phyloP scores from a whole-genome alignment of 2,888 invertebrate genomes.

The Clanis bilineata region DNA sequence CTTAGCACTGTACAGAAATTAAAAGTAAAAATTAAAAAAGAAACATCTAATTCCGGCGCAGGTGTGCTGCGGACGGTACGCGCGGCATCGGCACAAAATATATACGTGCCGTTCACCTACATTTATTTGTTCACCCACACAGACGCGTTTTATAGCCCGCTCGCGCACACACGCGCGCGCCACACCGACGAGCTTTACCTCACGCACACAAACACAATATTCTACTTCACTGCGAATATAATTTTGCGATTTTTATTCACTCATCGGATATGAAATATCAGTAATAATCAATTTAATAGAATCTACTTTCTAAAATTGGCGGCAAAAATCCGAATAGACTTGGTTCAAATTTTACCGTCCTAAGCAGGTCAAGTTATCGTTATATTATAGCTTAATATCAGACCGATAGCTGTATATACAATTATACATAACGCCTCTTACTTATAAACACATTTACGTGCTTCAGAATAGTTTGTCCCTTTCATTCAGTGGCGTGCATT shows the following conservation, averaged over 20 bases:
- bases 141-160: slow-evolving; percentile 60
- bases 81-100: slow-evolving; percentile 51
- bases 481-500: too few species aligned
- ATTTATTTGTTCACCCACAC: slow-evolving; percentile 78
- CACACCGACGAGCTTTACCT: slow-evolving; percentile 38
- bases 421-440: too few species aligned
- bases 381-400: too few species aligned
- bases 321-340: too few species aligned
- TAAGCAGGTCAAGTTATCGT: too few species aligned
- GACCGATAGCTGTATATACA: too few species aligned
- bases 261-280: not conserved
- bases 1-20: not conserved
- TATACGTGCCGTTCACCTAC: slow-evolving; percentile 76
- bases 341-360: too few species aligned
- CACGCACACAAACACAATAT: slow-evolving; percentile 39
- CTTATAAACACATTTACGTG: too few species aligned
- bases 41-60: slow-evolving; percentile 18
- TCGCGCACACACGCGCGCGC: slow-evolving; percentile 45
- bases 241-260: slow-evolving; percentile 42
- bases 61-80: slow-evolving; percentile 40
- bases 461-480: too few species aligned
- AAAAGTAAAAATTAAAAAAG: slow-evolving; percentile 19
- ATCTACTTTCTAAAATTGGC: too few species aligned
- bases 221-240: slow-evolving; percentile 51
- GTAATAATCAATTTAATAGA: not conserved